These are phyloP conservation scores for Morone chrysops DNA, from an alignment of 2,113 vertebrate genomes.

Conservation along the genomic window DNA sequence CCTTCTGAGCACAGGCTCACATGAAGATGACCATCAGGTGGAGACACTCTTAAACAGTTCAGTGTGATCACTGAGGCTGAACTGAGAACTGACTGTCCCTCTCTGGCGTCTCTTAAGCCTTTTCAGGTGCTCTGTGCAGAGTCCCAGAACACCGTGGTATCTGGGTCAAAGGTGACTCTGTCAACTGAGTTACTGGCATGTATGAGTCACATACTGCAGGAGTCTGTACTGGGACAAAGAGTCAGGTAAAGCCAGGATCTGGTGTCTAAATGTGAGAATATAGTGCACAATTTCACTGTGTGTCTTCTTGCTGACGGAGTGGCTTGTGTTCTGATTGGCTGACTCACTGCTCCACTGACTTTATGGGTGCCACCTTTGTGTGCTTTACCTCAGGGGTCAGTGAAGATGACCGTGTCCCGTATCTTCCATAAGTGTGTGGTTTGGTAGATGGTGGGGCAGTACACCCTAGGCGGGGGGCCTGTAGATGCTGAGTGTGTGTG, in stretches of 20 bases:
- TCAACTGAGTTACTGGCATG: no score
- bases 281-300: no score
- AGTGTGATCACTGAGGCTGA: neutral
- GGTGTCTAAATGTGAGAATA: no score
- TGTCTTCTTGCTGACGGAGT: no score
- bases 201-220: no score
- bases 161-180: no score
- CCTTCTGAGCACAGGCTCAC: no score
- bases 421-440: slow-evolving; percentile 3
- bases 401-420: neutral
- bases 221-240: neutral
- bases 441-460: neutral
- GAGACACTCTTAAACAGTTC: neutral
- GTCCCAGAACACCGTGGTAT: no score
- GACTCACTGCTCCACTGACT: slow-evolving; percentile 1
- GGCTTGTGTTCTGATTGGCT: neutral
- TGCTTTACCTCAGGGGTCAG: slow-evolving; percentile 4
- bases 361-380: slow-evolving; percentile 3
- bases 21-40: no score
- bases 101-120: neutral
- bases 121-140: slow-evolving; percentile 3
- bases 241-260: neutral
- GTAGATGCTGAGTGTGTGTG: neutral
- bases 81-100: neutral
- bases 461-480: neutral